Evolutionary conservation across 2,113 vertebrate species (phyloP).

Genomic region (Campylomormyrus numenius): DNA sequence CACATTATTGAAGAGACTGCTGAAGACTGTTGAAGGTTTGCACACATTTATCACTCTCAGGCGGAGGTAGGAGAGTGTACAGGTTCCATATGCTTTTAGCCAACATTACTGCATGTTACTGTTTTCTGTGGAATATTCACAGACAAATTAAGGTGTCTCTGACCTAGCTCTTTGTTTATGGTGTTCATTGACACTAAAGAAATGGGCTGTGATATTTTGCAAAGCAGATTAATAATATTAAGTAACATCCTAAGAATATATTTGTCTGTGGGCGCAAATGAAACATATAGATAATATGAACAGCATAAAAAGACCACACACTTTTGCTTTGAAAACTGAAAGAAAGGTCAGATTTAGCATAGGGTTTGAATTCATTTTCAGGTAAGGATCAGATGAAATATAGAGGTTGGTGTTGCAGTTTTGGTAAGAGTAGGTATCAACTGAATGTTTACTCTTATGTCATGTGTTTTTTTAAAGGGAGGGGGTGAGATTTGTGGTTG

Average conservation of each 20-base stretch:
- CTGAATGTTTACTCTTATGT: conserved; percentile 29
- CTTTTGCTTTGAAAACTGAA: background rate
- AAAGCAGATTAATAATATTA: background rate
- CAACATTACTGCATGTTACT: background rate
- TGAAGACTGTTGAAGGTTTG: background rate
- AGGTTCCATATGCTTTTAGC: background rate
- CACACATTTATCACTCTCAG: background rate
- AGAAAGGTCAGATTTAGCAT: background rate
- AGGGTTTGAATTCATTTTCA: background rate
- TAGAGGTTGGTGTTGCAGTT: conserved; percentile 1
- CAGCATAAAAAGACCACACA: background rate
- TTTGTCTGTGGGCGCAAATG: background rate
- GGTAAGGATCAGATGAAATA: background rate
- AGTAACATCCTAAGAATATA: background rate
- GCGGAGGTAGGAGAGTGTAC: background rate
- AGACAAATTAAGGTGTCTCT: background rate
- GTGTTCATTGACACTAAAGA: background rate
- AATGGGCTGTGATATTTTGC: background rate
- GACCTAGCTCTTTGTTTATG: background rate
- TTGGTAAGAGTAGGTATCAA: background rate
- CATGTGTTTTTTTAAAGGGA: conserved; percentile 43
- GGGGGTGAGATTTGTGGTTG: conserved; percentile 29
- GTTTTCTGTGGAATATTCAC: background rate
- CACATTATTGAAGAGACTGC: background rate
- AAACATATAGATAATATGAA: background rate